Evolutionary conservation across 2,113 vertebrate species (phyloP), one percentile per base, ranked within the genome.

Genomic region (Pelodiscus sinensis): DNA sequence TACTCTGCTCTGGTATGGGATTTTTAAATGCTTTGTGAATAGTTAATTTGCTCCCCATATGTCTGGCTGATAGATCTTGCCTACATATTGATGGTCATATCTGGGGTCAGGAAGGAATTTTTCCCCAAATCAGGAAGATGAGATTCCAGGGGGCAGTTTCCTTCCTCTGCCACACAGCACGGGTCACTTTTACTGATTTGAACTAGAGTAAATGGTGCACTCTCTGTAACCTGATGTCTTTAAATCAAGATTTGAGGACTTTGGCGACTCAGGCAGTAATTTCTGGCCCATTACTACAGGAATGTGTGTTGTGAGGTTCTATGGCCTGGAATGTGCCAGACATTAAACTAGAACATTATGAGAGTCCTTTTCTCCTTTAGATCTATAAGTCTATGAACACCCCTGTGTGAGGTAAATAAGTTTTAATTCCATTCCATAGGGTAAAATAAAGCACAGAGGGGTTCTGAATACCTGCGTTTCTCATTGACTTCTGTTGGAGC

Each of bases 1-100:
- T 0, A 55, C 1, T 79, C 50, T 9, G 0, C 2, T 0, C 1
- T 50, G 14, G 73, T 73, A 81, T 2, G 9, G 86, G 81, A 1
- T 4, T 0, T 31, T 75, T 6, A 2, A 2, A 35, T 2, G 71
- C 57, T 89, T 31, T 85, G 3, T 44, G 52, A 65, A 24, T 24
- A 51, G 8, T 77, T 19, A 58, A 56, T 25, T 58, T n/a, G 60
- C 31, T 65, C 15, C 25, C 60, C 60, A 65, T 13, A 6, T 65
- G 29, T 29, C 60, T 65, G 60, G 14, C 60, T 65, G 60, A 14
- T 31, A 14, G 60, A 29, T 65, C 29, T 65, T 65, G 60, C 58
- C 24, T 5, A 29, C 25, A 29, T 62, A 29, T 25, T 29, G 27
- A 62, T 62, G 25, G 58, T 62, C 58, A 13, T 29, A 62, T 29